A percentile compares a stretch with the other conserved stretches of the same genome.
Evolutionary conservation across 1,140 invertebrate species (phyloP).

Genomic region (Brachionus angularis): DNA sequence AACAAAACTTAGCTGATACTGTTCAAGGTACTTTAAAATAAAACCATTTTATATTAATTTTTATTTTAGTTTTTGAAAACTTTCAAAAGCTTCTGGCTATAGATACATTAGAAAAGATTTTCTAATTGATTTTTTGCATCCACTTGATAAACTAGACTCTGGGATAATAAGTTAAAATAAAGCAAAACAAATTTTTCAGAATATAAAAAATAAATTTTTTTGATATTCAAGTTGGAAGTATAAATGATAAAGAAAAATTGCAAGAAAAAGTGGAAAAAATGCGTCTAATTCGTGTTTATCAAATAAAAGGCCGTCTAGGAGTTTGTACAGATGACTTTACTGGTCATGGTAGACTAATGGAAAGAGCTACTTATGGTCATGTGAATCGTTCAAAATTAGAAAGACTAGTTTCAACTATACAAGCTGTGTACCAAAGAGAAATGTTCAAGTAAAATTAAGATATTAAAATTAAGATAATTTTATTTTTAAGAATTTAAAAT

Average conservation of each 20-base stretch:
- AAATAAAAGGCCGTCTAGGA: conserved; percentile 19
- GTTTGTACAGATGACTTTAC: conserved; percentile 25
- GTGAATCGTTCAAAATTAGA: conserved; percentile 39
- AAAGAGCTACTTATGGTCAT: conserved; percentile 30
- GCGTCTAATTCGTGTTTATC: neutral
- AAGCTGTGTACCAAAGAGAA: conserved; percentile 24
- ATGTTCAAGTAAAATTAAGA: conserved; percentile 19
- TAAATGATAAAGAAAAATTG: neutral
- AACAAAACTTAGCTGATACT: neutral
- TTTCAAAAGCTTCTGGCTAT: conserved; percentile 10
- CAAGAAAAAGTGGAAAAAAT: neutral
- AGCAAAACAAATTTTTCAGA: too few relatives aligned
- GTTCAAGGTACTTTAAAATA: conserved; percentile 21
- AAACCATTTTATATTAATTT: neutral
- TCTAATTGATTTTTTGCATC: conserved; percentile 30
- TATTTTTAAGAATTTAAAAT: neutral
- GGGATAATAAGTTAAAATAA: conserved; percentile 38
- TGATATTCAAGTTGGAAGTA: too few relatives aligned
- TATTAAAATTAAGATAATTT: neutral
- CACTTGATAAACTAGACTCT: neutral
- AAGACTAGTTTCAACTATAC: conserved; percentile 22
- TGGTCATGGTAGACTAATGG: neutral
- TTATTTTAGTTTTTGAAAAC: neutral
- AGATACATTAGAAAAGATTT: conserved; percentile 39
- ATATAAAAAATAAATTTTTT: too few relatives aligned